Percentiles rank a stretch among this genome's conserved stretches.
phyloP scores from a whole-genome alignment of 1,140 invertebrate genomes.

The Halesus radiatus region DNA sequence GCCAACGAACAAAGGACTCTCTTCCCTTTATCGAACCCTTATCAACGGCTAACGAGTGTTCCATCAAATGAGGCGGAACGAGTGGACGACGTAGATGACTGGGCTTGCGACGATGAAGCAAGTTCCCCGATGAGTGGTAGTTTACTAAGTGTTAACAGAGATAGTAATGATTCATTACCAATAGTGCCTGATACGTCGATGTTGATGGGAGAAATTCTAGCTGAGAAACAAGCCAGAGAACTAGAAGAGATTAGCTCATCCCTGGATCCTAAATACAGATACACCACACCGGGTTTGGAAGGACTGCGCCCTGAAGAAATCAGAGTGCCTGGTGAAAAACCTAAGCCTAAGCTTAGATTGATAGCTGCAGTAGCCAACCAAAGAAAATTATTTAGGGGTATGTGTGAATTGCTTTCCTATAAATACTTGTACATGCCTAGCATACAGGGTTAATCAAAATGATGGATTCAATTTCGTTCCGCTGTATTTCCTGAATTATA shows the following conservation, averaged over 20 bases:
- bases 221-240: conserved; percentile 46
- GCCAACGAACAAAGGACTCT: conserved; percentile 59
- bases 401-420: not conserved
- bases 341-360: conserved; percentile 66
- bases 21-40: conserved; percentile 53
- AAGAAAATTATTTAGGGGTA: conserved; percentile 67
- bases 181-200: conserved; percentile 35
- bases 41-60: conserved; percentile 49
- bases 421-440: no score
- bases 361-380: conserved; percentile 68
- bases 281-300: conserved; percentile 51
- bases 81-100: conserved; percentile 45
- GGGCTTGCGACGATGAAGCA: conserved; percentile 45
- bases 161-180: conserved; percentile 36
- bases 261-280: conserved; percentile 53
- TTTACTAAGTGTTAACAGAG: conserved; percentile 35
- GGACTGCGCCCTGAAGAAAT: conserved; percentile 67
- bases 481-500: no score
- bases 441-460: no score
- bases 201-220: conserved; percentile 46
- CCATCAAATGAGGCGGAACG: conserved; percentile 49
- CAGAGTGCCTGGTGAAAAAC: conserved; percentile 67
- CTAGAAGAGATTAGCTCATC: conserved; percentile 39
- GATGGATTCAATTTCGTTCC: no score
- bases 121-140: conserved; percentile 34